Percentiles rank a stretch among this genome's conserved stretches.
phyloP scores from a whole-genome alignment of 2,797 vertebrate genomes.

The Pangasius larnaudii region DNA sequence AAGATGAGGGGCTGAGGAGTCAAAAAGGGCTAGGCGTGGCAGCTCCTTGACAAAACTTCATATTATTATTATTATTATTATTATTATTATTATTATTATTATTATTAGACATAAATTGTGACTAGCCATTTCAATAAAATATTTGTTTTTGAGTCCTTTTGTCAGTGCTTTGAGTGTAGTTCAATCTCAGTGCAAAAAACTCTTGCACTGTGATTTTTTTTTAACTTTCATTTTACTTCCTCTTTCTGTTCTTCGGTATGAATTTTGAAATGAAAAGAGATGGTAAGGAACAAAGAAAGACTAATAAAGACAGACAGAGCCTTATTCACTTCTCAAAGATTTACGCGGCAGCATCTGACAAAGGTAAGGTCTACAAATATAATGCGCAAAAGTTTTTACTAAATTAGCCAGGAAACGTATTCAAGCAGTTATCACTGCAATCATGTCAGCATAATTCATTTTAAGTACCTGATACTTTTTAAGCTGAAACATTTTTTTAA shows the following conservation, averaged over 20 bases:
- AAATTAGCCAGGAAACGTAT: no score
- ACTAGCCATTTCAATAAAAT: conserved; percentile 16
- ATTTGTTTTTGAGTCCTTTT: not conserved
- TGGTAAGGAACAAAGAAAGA: not conserved
- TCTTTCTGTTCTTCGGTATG: conserved; percentile 50
- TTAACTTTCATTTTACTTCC: conserved; percentile 39
- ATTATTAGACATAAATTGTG: not conserved
- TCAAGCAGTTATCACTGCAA: not conserved
- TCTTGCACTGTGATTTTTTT: not conserved
- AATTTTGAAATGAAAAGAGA: conserved; percentile 23
- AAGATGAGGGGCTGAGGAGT: conserved; percentile 67
- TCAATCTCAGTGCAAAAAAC: not conserved
- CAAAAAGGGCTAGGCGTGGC: not conserved
- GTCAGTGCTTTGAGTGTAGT: not conserved
- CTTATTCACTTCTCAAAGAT: not conserved
- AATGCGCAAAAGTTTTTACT: not conserved
- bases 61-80: conserved; percentile 13
- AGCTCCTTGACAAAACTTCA: not conserved
- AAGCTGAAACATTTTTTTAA: not conserved
- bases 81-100: conserved; percentile 18
- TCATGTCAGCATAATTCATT: not conserved
- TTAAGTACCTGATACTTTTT: not conserved
- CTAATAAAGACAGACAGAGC: not conserved
- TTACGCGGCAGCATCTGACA: not conserved
- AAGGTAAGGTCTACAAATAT: conserved; percentile 6